A percentile compares a stretch with the other conserved stretches of the same genome.
Evolutionary conservation across 35 echinoderm and acorn worm species (phyloP).

Genomic region (Holothuria glaberrima): DNA sequence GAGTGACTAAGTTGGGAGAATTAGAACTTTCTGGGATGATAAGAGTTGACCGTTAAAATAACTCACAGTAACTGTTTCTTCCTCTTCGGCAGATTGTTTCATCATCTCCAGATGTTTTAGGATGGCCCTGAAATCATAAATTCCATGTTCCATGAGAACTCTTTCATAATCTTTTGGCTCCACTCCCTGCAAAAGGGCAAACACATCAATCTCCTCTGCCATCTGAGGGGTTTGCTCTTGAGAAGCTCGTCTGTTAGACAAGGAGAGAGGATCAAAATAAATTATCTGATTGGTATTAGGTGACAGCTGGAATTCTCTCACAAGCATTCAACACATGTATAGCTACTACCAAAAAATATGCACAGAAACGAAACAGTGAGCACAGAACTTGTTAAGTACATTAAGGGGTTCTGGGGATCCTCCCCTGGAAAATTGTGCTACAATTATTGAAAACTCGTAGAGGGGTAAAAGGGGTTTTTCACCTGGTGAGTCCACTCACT

Average conservation of each 20-base stretch:
- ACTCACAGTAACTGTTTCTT: slow-evolving; percentile 53
- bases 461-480: too few relatives aligned
- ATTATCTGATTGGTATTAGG: neutral
- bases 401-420: too few relatives aligned
- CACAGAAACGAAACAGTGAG: too few relatives aligned
- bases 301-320: neutral
- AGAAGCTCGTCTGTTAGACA: slow-evolving; percentile 48
- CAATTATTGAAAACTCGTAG: too few relatives aligned
- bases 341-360: too few relatives aligned
- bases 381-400: too few relatives aligned
- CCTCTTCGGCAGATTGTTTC: slow-evolving; percentile 55
- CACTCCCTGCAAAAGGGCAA: slow-evolving; percentile 62
- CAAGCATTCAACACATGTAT: too few relatives aligned
- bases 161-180: slow-evolving; percentile 92
- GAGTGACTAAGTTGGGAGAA: too few relatives aligned
- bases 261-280: neutral
- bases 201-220: slow-evolving; percentile 67
- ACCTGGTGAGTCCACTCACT: too few relatives aligned
- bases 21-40: too few relatives aligned
- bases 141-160: slow-evolving; percentile 84
- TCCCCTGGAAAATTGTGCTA: too few relatives aligned
- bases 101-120: slow-evolving; percentile 84
- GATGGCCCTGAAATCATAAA: slow-evolving; percentile 96
- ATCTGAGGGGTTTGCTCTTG: slow-evolving; percentile 26
- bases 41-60: neutral